These are phyloP conservation scores for Oenanthe oenanthe DNA, from an alignment of 2,113 vertebrate genomes.

Conservation along the genomic window DNA sequence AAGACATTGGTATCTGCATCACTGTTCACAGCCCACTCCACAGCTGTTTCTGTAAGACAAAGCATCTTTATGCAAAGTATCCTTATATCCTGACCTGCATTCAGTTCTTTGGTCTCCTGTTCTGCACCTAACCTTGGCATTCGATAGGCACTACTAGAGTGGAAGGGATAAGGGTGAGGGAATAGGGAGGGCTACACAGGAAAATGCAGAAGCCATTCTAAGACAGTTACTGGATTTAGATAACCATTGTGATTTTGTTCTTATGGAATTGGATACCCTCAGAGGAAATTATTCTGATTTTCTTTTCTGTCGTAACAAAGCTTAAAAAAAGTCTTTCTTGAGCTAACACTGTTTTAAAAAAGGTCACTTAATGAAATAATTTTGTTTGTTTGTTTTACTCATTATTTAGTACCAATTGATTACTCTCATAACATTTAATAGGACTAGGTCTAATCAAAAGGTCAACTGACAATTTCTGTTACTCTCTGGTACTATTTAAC, in stretches of 20 bases:
- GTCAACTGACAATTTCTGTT: conserved; percentile 36
- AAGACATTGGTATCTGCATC: not conserved
- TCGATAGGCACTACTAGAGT: not conserved
- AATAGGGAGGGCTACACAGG: not conserved
- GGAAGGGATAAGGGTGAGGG: not conserved
- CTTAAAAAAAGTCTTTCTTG: not conserved
- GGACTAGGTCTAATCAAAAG: conserved; percentile 9
- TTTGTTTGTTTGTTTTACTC: not conserved
- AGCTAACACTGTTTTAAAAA: not conserved
- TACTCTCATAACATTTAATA: not conserved
- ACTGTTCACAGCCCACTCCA: not conserved
- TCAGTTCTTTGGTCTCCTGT: not conserved
- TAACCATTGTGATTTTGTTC: not conserved
- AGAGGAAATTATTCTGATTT: not conserved
- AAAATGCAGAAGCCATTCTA: not conserved
- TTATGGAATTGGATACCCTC: not conserved
- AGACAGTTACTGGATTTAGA: not conserved
- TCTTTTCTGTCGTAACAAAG: not conserved
- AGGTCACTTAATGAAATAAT: not conserved
- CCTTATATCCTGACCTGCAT: not conserved
- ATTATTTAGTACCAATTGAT: conserved; percentile 38
- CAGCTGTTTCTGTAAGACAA: not conserved
- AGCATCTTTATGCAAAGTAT: not conserved
- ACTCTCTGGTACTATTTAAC: not conserved
- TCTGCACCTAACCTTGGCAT: not conserved